Conservation (phyloP, 1,140 invertebrate species). For the Aphidius ervi region DNA sequence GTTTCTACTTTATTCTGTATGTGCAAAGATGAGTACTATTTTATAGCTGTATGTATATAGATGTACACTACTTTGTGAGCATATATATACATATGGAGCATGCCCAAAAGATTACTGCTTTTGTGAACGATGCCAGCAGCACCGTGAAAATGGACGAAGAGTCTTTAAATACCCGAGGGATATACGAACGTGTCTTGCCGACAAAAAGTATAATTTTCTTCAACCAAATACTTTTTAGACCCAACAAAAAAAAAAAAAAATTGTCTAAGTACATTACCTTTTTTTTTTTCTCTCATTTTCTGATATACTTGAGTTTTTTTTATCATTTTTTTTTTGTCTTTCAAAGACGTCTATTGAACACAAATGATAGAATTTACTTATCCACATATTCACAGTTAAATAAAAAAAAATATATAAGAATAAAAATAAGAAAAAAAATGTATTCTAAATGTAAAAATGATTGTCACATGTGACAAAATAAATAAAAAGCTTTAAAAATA, state of each 20-base stretch:
- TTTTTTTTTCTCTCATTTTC: too few species aligned
- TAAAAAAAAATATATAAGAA: too few species aligned
- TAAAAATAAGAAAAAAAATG: too few species aligned
- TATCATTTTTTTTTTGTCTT: too few species aligned
- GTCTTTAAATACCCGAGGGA: conserved; percentile 52
- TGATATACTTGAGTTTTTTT: too few species aligned
- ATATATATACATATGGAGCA: conserved; percentile 25
- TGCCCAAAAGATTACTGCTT: conserved; percentile 44
- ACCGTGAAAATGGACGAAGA: conserved; percentile 42
- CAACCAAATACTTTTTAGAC: conserved; percentile 20
- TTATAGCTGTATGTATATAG: conserved; percentile 15
- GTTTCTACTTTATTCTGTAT: neutral
- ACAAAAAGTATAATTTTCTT: conserved; percentile 50
- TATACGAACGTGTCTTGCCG: conserved; percentile 45
- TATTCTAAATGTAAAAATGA: too few species aligned
- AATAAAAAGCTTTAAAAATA: too few species aligned
- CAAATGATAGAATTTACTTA: too few species aligned
- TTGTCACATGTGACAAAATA: too few species aligned
- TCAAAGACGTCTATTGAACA: too few species aligned
- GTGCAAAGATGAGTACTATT: neutral
- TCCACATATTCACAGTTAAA: too few species aligned
- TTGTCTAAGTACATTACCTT: neutral
- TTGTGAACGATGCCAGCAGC: conserved; percentile 6
- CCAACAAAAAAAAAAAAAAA: neutral
- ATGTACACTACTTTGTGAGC: neutral